Conservation (phyloP, 2,888 invertebrate species). For the Phragmatobia fuliginosa region DNA sequence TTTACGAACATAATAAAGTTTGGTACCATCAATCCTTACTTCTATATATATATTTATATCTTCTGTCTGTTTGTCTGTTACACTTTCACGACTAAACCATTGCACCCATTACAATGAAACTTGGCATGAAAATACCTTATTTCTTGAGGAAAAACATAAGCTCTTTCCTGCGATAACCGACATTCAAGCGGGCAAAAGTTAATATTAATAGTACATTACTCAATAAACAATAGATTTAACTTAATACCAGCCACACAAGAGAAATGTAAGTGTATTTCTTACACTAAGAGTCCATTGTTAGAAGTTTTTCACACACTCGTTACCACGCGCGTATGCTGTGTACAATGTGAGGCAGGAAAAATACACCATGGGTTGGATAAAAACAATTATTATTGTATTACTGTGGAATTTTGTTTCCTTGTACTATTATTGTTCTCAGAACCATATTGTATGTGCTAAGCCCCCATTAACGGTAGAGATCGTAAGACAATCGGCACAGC, state of each 20-base stretch:
- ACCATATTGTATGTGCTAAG: slow-evolving; percentile 12
- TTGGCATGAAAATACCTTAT: too few relatives aligned
- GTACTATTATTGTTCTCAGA: slow-evolving; percentile 28
- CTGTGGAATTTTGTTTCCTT: slow-evolving; percentile 34
- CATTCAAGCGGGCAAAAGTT: too few relatives aligned
- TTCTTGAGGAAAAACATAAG: too few relatives aligned
- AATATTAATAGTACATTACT: too few relatives aligned
- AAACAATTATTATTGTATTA: slow-evolving; percentile 30
- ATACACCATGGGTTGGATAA: slow-evolving; percentile 20
- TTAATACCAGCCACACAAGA: slow-evolving; percentile 22
- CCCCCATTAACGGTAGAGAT: slow-evolving; percentile 3
- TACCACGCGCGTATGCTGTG: slow-evolving; percentile 7
- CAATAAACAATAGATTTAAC: slow-evolving; percentile 12
- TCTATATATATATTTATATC: too few relatives aligned
- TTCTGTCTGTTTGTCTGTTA: too few relatives aligned
- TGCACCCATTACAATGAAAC: too few relatives aligned
- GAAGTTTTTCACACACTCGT: slow-evolving; percentile 34
- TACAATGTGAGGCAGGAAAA: slow-evolving; percentile 30
- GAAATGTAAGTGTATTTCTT: slow-evolving; percentile 23
- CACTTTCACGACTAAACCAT: too few relatives aligned
- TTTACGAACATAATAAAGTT: neutral
- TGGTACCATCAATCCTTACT: neutral
- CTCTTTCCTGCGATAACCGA: too few relatives aligned
- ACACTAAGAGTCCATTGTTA: slow-evolving; percentile 32
- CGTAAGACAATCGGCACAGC: neutral